Percentiles rank a stretch among this genome's conserved stretches.
Evolutionary conservation across 1,140 invertebrate species (phyloP).

Genomic region (Habropoda laboriosa): DNA sequence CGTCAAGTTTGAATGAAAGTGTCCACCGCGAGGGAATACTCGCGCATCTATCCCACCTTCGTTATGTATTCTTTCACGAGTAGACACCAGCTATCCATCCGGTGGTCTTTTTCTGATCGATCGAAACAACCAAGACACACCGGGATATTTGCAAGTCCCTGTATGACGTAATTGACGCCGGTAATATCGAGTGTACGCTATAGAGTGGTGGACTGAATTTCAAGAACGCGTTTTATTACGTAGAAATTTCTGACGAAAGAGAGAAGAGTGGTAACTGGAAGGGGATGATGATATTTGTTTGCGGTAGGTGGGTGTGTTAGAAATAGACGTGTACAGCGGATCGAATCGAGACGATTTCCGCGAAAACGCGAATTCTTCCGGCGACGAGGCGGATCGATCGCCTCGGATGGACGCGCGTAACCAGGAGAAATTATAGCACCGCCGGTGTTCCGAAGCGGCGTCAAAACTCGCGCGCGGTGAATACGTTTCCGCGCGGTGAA

Average conservation of each 20-base stretch:
- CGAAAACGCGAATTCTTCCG: background rate
- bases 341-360: background rate
- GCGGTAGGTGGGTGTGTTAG: too few species aligned
- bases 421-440: slow-evolving; percentile 35
- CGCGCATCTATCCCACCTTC: slow-evolving; percentile 7
- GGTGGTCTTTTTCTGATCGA: too few species aligned
- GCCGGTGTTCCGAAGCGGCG: slow-evolving; percentile 2
- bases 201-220: slow-evolving; percentile 1
- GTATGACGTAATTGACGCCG: slow-evolving; percentile 10
- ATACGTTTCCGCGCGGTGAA: slow-evolving; percentile 46
- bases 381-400: slow-evolving; percentile 3
- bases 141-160: slow-evolving; percentile 23
- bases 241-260: too few species aligned
- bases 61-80: slow-evolving; percentile 21
- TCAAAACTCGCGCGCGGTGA: slow-evolving; percentile 49
- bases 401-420: background rate
- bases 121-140: slow-evolving; percentile 28
- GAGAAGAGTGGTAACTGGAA: too few species aligned
- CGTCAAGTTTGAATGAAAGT: slow-evolving; percentile 53
- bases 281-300: too few species aligned
- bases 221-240: background rate
- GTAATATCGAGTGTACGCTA: too few species aligned
- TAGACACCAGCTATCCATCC: too few species aligned
- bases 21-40: slow-evolving; percentile 21
- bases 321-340: too few species aligned